Evolutionary conservation across 2,888 invertebrate species (phyloP).

Genomic region (Hermaeophaga mercurialis): DNA sequence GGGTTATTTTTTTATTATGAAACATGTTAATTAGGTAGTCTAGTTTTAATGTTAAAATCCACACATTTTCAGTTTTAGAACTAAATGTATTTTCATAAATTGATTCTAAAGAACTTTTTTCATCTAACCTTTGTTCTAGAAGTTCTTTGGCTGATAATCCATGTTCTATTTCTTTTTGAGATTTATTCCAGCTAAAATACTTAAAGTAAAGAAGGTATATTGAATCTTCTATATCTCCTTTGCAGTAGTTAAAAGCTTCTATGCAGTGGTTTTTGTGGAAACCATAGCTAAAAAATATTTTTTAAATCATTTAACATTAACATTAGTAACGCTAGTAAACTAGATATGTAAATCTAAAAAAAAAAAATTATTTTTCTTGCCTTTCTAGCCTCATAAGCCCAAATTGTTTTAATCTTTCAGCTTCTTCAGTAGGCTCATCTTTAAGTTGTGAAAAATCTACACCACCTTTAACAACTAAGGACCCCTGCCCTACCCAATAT

Average conservation of each 20-base stretch:
- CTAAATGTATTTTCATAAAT: constrained; percentile 75
- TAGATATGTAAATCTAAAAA: neutral
- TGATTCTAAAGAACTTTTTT: constrained; percentile 75
- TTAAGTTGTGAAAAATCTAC: constrained; percentile 70
- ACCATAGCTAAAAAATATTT: constrained; percentile 65
- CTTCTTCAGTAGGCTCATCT: constrained; percentile 63
- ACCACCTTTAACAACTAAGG: constrained; percentile 74
- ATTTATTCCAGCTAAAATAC: constrained; percentile 64
- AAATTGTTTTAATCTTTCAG: constrained; percentile 70
- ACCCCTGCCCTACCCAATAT: constrained; percentile 79
- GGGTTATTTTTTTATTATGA: constrained; percentile 57
- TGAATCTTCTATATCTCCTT: constrained; percentile 73
- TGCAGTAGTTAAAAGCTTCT: constrained; percentile 72
- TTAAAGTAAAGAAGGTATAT: constrained; percentile 72
- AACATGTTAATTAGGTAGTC: constrained; percentile 65
- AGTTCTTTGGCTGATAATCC: constrained; percentile 62
- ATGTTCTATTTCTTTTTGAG: constrained; percentile 47
- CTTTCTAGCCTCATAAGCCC: constrained; percentile 75
- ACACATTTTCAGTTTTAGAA: constrained; percentile 73
- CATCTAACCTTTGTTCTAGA: constrained; percentile 70
- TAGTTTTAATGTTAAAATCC: constrained; percentile 71
- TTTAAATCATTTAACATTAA: constrained; percentile 15
- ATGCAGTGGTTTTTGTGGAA: constrained; percentile 75
- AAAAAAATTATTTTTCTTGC: constrained; percentile 52
- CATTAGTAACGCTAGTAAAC: too few relatives aligned